These are phyloP conservation scores for Cryptoblepharus egeriae DNA, from an alignment of 2,797 vertebrate species.

Conservation along the genomic window DNA sequence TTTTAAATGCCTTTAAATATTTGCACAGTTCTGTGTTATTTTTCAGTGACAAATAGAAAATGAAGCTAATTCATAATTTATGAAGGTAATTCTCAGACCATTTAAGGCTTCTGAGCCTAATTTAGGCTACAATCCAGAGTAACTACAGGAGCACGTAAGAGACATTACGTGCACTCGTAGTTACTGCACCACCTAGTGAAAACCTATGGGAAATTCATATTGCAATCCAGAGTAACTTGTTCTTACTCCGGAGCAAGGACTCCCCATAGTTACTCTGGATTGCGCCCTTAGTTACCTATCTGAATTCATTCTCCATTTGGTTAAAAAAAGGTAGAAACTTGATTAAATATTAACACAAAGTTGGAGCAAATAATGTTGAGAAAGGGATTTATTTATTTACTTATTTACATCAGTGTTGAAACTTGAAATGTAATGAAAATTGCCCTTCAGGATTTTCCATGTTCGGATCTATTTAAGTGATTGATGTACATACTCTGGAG, in stretches of 20 bases:
- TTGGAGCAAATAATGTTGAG: background rate
- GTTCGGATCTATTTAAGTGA: background rate
- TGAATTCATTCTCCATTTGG: no score
- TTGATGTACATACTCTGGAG: no score
- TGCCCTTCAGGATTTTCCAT: background rate
- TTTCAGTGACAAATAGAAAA: background rate
- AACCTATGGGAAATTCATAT: no score
- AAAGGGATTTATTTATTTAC: no score
- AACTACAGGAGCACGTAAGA: no score
- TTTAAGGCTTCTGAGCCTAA: background rate
- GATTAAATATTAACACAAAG: background rate
- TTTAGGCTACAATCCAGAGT: no score
- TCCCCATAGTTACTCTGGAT: no score
- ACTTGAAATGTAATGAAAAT: background rate
- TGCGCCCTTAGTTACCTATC: background rate
- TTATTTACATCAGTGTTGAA: background rate
- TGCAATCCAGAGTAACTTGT: no score
- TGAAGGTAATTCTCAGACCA: background rate
- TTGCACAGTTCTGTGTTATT: background rate
- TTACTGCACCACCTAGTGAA: no score
- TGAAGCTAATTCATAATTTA: background rate
- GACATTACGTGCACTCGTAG: no score
- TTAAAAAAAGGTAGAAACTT: no score
- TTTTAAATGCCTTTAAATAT: background rate
- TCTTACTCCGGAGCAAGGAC: no score